These are phyloP conservation scores for Ceuthmochares aereus DNA, from an alignment of 2,113 vertebrate genomes.

Conservation along the genomic window DNA sequence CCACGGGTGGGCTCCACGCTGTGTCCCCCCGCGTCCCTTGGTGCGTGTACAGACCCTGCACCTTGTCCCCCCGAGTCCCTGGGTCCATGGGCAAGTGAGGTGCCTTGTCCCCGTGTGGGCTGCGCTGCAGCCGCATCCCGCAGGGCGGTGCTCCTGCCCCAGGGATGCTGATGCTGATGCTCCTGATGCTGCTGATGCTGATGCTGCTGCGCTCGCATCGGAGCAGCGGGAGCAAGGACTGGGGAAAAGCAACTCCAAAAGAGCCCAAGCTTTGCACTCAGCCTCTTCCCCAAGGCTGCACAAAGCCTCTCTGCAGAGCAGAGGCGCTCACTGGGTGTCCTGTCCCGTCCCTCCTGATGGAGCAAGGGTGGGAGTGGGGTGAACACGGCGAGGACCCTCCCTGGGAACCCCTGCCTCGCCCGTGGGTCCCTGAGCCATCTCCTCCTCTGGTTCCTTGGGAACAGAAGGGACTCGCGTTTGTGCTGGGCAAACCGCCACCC, in stretches of 20 bases:
- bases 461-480: neutral
- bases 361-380: neutral
- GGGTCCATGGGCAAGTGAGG: too few relatives aligned
- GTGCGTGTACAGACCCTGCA: neutral
- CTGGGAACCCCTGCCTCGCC: neutral
- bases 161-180: neutral
- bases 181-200: too few relatives aligned
- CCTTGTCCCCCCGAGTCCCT: too few relatives aligned
- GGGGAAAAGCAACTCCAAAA: neutral
- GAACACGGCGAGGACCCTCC: neutral
- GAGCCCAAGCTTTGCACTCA: fast-evolving
- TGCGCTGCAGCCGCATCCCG: constrained; percentile 47
- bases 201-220: neutral
- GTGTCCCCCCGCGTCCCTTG: too few relatives aligned
- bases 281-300: neutral
- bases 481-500: neutral
- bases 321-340: neutral
- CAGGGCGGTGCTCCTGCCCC: constrained; percentile 51
- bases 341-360: fast-evolving
- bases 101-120: neutral
- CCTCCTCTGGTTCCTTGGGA: neutral
- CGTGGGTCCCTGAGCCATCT: neutral
- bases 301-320: neutral
- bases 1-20: too few relatives aligned
- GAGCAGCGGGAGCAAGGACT: too few relatives aligned